Base-by-base conservation (phyloP, 30 jellyfish, hydroid and myxozoan species). In the Rhopilema esculentum region DNA sequence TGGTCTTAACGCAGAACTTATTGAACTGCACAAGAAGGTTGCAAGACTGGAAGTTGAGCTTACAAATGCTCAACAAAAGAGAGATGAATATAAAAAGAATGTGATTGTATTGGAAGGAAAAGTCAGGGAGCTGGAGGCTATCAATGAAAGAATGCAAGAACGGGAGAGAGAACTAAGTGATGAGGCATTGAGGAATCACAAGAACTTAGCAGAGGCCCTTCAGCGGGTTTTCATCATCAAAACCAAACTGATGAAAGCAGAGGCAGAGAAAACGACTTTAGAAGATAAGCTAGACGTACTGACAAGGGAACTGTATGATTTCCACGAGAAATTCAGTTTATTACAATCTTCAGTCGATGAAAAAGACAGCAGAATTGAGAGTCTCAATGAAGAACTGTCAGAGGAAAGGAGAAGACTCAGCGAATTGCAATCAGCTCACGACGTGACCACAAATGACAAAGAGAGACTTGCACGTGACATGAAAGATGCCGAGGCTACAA, bases 161-260 rank as follows among this genome's bases (percentile, higher is more conserved):
- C 85, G 97, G 8, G 99, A 95, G 79, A 80, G 95, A 63, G 97
- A 95, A 51, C 93, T 95, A 80, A 98, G 92, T 21, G 97, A 90
- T 21, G 97, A 95, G 32, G 84, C 92, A 21, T 33, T 95, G 83
- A 75, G 68, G 78, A 69, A 89, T n/a, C 97, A 90, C 76, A 95
- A 95, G 51, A 90, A 89, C 21, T 75, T 89, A 27, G 83, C 97
- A 2, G 90, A 79, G 53, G 32, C 95, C 8, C 75, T 68, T 24
- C 99, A 95, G 51, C 88, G 95, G 24, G 84, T 90, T 19, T 75
- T 90, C 53, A 66, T 86, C 57, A 81, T 90, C 70, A 95, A 95
- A 75, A 82, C 95, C 22, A 85, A 82, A 73, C 85, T 95, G 57
- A 73, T 98, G 90, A 90, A 86, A 77, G 49, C 96, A 0, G 99